Evolutionary conservation across 2,888 invertebrate genomes (phyloP).

Genomic region (Helicoverpa assulta): DNA sequence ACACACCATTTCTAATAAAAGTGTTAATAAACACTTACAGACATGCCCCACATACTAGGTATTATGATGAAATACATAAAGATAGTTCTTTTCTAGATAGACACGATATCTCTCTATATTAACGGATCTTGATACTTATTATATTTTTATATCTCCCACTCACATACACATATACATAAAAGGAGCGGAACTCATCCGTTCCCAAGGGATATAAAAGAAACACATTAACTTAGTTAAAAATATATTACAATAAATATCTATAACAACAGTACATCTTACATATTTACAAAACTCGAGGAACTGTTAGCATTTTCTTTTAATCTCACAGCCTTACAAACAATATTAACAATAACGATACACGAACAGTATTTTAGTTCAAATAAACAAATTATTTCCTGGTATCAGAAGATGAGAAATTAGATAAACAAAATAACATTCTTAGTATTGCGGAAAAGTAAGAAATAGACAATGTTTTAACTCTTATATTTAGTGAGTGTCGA

Average conservation of each 20-base stretch:
- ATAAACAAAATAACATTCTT: not conserved
- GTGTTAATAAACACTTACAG: too few species aligned
- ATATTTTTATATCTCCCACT: too few species aligned
- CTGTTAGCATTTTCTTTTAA: conserved; percentile 15
- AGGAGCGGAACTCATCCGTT: not conserved
- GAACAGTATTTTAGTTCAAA: conserved; percentile 21
- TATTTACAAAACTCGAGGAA: conserved; percentile 32
- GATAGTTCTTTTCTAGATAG: too few species aligned
- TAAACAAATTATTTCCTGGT: conserved; percentile 1
- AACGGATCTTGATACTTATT: too few species aligned
- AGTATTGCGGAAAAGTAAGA: too few species aligned
- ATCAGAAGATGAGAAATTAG: not conserved
- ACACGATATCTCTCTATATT: too few species aligned
- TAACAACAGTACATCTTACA: conserved; percentile 17
- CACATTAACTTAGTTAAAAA: not conserved
- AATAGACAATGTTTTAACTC: too few species aligned
- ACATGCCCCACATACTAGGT: too few species aligned
- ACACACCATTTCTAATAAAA: too few species aligned
- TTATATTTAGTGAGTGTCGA: too few species aligned
- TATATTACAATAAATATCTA: conserved; percentile 25
- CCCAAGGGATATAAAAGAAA: conserved; percentile 11
- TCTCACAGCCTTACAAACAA: conserved; percentile 14
- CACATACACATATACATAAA: too few species aligned
- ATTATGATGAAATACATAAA: too few species aligned
- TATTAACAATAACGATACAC: conserved; percentile 12